Evolutionary conservation across 2,888 invertebrate species (phyloP), one percentile per base, ranked within the genome.

Genomic region (Vannuccia rotundouncinata): DNA sequence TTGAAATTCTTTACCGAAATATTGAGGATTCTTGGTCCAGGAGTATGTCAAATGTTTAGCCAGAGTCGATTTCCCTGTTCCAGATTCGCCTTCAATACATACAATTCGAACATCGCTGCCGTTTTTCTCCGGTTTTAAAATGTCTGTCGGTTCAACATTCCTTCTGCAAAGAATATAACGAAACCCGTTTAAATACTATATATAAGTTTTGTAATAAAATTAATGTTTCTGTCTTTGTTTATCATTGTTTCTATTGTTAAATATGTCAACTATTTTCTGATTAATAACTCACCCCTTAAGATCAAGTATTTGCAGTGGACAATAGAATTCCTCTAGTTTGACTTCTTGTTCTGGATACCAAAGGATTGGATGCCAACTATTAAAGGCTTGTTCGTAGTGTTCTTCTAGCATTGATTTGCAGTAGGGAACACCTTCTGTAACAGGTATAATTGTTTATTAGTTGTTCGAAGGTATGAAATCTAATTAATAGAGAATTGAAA

Each of bases 11-110:
- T 80, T n/a, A 2, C 79, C 79, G 5, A 80, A 81, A 0, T 81
- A 22, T 29, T 81, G 79, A n/a, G 81, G 82, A 22, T 84, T 82
- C 17, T 82, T 83, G 0, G 85, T 84, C 87, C 87, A 87, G 59
- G 82, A 82, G 74, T 84, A 83, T 0, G 85, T 81, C 73, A 87
- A 73, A 83, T 84, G 84, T 30, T 83, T 81, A 29, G 84, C 83
- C 22, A 86, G 82, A 22, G 84, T 83, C 0, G 86, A 83, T 81
- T 86, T 86, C 2, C 87, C 87, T 81, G 84, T 84, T 78, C 87
- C 87, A 77, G 84, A 82, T 2, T 80, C 79, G 0, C 87, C 87
- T 79, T 85, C 85, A 2, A 86, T 66, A 27, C 86, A 75, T 10
- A 86, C 83, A 22, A 28, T 81, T 74, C 30, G 82, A 81, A 0